These are phyloP conservation scores for Pollachius pollachius DNA, from an alignment of 2,113 vertebrate genomes.

Conservation along the genomic window DNA sequence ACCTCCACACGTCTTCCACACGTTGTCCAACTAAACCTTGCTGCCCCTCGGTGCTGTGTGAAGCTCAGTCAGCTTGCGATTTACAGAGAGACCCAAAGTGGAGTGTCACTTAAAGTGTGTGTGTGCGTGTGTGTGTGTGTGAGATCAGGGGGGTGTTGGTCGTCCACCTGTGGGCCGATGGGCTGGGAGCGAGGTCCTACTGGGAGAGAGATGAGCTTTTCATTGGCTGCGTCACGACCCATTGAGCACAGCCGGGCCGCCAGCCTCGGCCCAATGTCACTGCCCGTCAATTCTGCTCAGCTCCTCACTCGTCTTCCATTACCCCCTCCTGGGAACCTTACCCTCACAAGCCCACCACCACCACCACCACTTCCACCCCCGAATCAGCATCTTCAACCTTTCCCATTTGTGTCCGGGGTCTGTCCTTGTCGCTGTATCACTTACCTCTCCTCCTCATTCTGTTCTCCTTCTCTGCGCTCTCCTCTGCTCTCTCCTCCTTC, in stretches of 20 bases:
- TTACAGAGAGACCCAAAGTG: background rate
- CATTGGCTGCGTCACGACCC: constrained; percentile 40
- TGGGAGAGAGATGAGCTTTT: constrained; percentile 52
- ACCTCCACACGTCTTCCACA: too few relatives aligned
- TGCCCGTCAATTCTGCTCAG: constrained; percentile 31
- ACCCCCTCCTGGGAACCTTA: background rate
- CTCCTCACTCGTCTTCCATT: constrained; percentile 15
- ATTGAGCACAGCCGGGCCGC: constrained; percentile 40
- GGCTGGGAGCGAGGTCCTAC: constrained; percentile 43
- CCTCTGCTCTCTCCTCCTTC: too few relatives aligned
- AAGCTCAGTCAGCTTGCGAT: background rate
- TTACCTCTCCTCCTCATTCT: too few relatives aligned
- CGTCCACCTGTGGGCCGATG: constrained; percentile 42
- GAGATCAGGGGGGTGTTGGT: background rate
- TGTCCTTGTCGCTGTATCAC: too few relatives aligned
- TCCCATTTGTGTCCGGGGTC: too few relatives aligned
- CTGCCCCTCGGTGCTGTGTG: background rate
- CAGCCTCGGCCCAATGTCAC: constrained; percentile 31
- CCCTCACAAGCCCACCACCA: too few relatives aligned
- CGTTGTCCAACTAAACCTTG: too few relatives aligned
- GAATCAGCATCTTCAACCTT: too few relatives aligned
- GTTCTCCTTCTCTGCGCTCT: too few relatives aligned
- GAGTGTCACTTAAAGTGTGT: background rate
- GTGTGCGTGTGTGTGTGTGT: constrained; percentile 9
- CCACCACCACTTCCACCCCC: too few relatives aligned